Conservation (phyloP, 2,888 invertebrate species). For the Colletes collaris region DNA sequence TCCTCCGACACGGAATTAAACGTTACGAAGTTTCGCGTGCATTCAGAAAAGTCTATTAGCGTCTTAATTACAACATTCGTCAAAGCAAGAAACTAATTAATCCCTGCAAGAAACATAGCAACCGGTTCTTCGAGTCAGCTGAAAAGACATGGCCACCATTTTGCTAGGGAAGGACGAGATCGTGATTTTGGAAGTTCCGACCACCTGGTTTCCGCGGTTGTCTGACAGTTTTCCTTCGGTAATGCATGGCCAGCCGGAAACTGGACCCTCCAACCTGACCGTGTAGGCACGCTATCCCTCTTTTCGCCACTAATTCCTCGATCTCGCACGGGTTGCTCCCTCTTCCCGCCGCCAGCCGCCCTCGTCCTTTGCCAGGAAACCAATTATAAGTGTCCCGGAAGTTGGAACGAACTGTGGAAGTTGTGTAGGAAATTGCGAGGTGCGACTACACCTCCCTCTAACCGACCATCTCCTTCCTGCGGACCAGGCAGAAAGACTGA, state of each 20-base stretch:
- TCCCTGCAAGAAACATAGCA: not conserved
- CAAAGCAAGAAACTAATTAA: slow-evolving; percentile 27
- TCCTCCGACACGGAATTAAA: too few relatives aligned
- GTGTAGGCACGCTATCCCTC: slow-evolving; percentile 9
- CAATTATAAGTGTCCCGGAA: slow-evolving; percentile 79
- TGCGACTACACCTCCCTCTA: slow-evolving; percentile 42
- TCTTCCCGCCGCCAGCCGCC: slow-evolving; percentile 11
- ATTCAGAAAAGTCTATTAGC: not conserved
- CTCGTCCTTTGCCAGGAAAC: slow-evolving; percentile 66
- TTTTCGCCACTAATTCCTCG: slow-evolving; percentile 32
- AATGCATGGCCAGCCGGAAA: slow-evolving; percentile 31
- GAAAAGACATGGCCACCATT: not conserved
- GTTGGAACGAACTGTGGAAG: slow-evolving; percentile 72
- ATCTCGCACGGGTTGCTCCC: slow-evolving; percentile 15
- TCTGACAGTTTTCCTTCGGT: slow-evolving; percentile 28
- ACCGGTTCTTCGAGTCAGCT: not conserved
- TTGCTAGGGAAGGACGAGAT: not conserved
- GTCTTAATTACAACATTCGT: slow-evolving; percentile 22
- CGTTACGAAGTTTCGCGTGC: not conserved
- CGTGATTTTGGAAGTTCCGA: slow-evolving; percentile 10
- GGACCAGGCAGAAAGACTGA: slow-evolving; percentile 40
- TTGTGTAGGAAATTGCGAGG: slow-evolving; percentile 67
- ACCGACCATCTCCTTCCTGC: slow-evolving; percentile 39
- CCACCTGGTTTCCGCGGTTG: not conserved
- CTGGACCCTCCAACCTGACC: slow-evolving; percentile 9